Percentiles rank a stretch among this genome's conserved stretches.
Evolutionary conservation across 2,888 invertebrate genomes (phyloP).

Genomic region (Scaptomyza tumidula): DNA sequence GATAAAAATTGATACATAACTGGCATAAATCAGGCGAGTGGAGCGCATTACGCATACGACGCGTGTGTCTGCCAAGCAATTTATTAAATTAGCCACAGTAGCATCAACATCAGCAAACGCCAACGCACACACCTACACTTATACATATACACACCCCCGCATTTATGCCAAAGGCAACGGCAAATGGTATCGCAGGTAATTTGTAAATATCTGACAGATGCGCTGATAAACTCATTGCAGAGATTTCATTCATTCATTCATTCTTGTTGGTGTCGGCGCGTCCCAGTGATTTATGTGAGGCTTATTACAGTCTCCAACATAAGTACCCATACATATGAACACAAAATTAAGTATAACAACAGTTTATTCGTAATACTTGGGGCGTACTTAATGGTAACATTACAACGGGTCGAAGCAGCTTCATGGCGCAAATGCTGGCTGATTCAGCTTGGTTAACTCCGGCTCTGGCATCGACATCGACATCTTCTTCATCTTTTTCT

Average conservation of each 20-base stretch:
- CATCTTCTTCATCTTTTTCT: slow-evolving; percentile 10
- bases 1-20: slow-evolving; percentile 84
- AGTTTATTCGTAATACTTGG: slow-evolving; percentile 77
- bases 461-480: slow-evolving; percentile 41
- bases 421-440: slow-evolving; percentile 52
- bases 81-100: slow-evolving; percentile 80
- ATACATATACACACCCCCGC: neutral
- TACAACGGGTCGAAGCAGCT: slow-evolving; percentile 54
- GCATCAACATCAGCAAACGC: slow-evolving; percentile 57
- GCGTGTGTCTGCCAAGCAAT: slow-evolving; percentile 64
- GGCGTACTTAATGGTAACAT: slow-evolving; percentile 71
- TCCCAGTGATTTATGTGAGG: slow-evolving; percentile 62
- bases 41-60: slow-evolving; percentile 67
- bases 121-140: slow-evolving; percentile 5
- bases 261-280: neutral
- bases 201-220: slow-evolving; percentile 82
- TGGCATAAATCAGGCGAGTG: slow-evolving; percentile 81
- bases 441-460: slow-evolving; percentile 62
- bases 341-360: slow-evolving; percentile 58
- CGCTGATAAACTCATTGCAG: slow-evolving; percentile 82
- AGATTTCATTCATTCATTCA: slow-evolving; percentile 65
- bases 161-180: slow-evolving; percentile 36
- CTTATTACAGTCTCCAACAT: slow-evolving; percentile 67
- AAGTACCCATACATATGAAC: slow-evolving; percentile 5
- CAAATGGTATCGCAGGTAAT: slow-evolving; percentile 75